Conservation (phyloP, 2,888 invertebrate genomes). For the Drosophila emarginata region DNA sequence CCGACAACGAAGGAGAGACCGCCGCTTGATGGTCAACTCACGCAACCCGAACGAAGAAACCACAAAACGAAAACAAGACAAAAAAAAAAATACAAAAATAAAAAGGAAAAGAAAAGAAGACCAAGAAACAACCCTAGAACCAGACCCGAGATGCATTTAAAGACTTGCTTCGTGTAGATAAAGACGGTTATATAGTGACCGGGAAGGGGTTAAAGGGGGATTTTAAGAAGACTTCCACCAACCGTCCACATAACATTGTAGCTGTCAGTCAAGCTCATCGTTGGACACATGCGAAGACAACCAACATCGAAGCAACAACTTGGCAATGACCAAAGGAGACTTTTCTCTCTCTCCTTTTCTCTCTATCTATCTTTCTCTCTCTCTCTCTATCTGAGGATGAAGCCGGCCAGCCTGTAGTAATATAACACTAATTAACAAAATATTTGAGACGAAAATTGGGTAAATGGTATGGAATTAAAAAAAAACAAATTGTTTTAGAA, state of each 20-base stretch:
- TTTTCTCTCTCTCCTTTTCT: neutral
- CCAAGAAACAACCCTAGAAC: conserved; percentile 8
- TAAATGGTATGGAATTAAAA: neutral
- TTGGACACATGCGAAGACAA: conserved; percentile 41
- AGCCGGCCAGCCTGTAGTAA: neutral
- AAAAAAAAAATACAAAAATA: too few species aligned
- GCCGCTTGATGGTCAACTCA: conserved; percentile 27
- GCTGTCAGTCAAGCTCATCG: conserved; percentile 60
- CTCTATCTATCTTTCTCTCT: too few species aligned
- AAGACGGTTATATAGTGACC: neutral
- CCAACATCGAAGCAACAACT: conserved; percentile 20
- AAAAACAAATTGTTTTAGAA: neutral
- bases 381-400: neutral
- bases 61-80: conserved; percentile 14
- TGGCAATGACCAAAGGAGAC: conserved; percentile 40
- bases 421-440: conserved; percentile 6
- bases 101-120: conserved; percentile 1
- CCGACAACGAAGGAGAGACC: conserved; percentile 16
- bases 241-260: conserved; percentile 21
- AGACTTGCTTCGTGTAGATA: conserved; percentile 43
- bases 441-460: neutral
- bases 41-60: conserved; percentile 33
- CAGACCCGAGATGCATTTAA: conserved; percentile 38
- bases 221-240: conserved; percentile 9
- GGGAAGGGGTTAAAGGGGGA: neutral